Evolutionary conservation across 2,888 invertebrate species (phyloP).

Genomic region (Branchipolynoe longqiensis): DNA sequence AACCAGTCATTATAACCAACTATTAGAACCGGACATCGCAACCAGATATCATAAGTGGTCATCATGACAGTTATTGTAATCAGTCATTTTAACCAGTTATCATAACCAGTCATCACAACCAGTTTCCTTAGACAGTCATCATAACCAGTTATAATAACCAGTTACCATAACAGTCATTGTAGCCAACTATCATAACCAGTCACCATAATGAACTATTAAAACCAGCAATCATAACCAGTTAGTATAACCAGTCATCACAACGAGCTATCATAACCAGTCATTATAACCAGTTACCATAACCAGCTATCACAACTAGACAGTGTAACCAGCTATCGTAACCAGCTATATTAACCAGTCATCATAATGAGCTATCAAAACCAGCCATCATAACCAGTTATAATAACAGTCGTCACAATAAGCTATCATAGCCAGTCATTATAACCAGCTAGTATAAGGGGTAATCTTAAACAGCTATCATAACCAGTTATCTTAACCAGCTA

Average conservation of each 20-base stretch:
- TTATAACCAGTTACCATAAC: not conserved
- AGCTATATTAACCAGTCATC: too few species aligned
- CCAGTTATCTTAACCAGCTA: too few species aligned
- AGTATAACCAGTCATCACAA: not conserved
- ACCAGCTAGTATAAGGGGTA: too few species aligned
- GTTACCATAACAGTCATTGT: not conserved
- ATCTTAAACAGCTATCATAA: too few species aligned
- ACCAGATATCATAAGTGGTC: not conserved
- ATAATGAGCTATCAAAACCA: too few species aligned
- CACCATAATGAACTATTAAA: not conserved
- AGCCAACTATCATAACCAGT: not conserved
- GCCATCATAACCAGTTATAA: too few species aligned
- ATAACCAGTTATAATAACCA: not conserved
- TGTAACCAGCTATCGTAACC: not conserved
- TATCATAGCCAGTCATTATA: too few species aligned
- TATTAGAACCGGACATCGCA: not conserved
- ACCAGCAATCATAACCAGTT: not conserved
- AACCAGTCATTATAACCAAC: not conserved
- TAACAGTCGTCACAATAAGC: too few species aligned
- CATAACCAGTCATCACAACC: not conserved
- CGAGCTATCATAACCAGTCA: not conserved
- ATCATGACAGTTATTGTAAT: not conserved
- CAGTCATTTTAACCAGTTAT: not conserved
- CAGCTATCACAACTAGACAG: not conserved
- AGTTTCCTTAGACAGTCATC: not conserved